Evolutionary conservation across 2,797 vertebrate species (phyloP), one percentile per base, ranked within the genome.

Genomic region (Emys orbicularis): DNA sequence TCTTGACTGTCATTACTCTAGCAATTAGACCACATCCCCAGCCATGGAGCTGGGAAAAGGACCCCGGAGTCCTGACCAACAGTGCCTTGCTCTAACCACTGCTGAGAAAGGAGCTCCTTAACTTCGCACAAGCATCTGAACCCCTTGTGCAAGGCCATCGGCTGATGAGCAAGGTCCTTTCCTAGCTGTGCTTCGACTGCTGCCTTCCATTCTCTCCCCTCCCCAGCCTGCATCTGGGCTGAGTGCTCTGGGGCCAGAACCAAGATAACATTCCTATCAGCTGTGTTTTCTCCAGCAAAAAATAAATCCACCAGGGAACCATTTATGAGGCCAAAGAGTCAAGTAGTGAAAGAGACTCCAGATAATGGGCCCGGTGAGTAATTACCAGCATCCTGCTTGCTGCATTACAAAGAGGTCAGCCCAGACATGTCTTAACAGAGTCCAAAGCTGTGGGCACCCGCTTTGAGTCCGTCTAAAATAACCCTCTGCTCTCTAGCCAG

Each of bases 341-440:
- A 83, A 87, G 80, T 7, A 59, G 59, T 10, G 31, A 52, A 72
- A 53, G 84, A 83, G 41, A 27, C 7, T 10, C 12, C n/a, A 53
- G 57, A 56, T 72, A 87, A 49, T 16, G 21, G 72, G 13, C 44
- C 50, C 11, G 37, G 3, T 19, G 9, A 41, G 10, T 8, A 83
- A 59, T 31, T 50, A 57, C 52, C 37, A 53, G 57, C 37, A 79
- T 52, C 25, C 29, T 25, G 27, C 37, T 81, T 25, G 44, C 44
- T 10, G 27, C 25, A 27, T 44, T 10, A 12, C 0, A 1, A 16
- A 27, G 0, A 0, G n/a, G 83, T 81, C 5, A 12, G 5, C 3
- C 19, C 27, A 37, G 0, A 0, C 29, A 11, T 0, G 0, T 8
- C 3, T 4, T 2, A 9, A 5, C 76, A 76, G 44, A n/a, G 18